Percentiles rank a stretch among this genome's conserved stretches.
phyloP scores from a whole-genome alignment of 1,140 invertebrate species.

The Macrobrachium rosenbergii region DNA sequence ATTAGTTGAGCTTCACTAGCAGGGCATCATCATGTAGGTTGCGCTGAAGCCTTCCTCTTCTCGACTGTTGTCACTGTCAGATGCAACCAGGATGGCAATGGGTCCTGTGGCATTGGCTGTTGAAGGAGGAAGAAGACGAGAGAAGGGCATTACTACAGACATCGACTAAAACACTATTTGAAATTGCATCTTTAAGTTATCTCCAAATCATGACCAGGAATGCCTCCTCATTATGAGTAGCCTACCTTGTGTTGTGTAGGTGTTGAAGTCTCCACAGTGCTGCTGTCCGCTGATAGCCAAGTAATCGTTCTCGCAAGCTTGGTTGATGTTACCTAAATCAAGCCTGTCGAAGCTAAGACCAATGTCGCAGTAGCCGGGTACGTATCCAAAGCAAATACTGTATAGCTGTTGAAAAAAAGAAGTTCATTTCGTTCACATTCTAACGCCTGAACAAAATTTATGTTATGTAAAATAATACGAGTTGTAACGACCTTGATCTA shows the following conservation, averaged over 20 bases:
- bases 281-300: constrained; percentile 77
- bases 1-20: constrained; percentile 14
- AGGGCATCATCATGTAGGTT: constrained; percentile 49
- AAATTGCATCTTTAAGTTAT: too few species aligned
- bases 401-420: constrained; percentile 83
- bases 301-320: constrained; percentile 80
- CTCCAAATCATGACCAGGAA: too few species aligned
- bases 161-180: neutral
- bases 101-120: constrained; percentile 57
- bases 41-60: constrained; percentile 50
- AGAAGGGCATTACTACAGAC: too few species aligned
- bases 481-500: too few species aligned
- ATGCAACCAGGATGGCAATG: neutral
- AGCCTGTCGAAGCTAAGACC: constrained; percentile 75
- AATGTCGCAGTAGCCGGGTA: constrained; percentile 76
- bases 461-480: too few species aligned
- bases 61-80: constrained; percentile 44
- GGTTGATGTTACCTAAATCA: constrained; percentile 72
- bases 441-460: neutral
- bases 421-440: too few species aligned
- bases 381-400: constrained; percentile 80
- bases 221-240: neutral
- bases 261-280: constrained; percentile 76
- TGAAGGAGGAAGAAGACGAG: neutral
- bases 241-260: constrained; percentile 19